Conservation (phyloP, 2,113 vertebrate genomes). For the Oncorhynchus kisutch region DNA sequence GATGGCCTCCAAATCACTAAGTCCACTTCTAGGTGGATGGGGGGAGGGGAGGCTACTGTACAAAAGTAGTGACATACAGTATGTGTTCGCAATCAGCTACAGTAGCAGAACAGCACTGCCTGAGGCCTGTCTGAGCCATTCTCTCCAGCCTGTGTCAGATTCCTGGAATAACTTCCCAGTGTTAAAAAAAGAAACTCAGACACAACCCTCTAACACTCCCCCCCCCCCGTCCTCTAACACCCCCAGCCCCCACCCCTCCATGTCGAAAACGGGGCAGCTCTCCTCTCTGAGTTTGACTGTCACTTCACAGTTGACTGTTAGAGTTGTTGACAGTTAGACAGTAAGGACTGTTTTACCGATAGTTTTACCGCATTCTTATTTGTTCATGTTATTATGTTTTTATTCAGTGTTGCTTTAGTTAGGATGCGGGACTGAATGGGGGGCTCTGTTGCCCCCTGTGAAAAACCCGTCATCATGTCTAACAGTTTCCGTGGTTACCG, state of each 20-base stretch:
- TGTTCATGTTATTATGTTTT: background rate
- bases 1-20: too few relatives aligned
- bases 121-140: constrained; percentile 51
- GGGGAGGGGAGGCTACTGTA: too few relatives aligned
- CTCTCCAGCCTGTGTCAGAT: constrained; percentile 68
- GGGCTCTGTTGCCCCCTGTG: constrained; percentile 61
- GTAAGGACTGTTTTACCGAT: background rate
- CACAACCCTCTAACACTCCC: constrained; percentile 15
- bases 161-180: constrained; percentile 80
- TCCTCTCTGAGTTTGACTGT: constrained; percentile 20
- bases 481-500: constrained; percentile 81
- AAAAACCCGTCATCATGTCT: constrained; percentile 78
- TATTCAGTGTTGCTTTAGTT: constrained; percentile 10
- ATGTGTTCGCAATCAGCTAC: constrained; percentile 49
- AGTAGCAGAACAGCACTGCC: constrained; percentile 74
- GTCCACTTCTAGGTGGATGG: too few relatives aligned
- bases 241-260: constrained; percentile 1
- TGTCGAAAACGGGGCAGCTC: constrained; percentile 17
- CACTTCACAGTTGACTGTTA: constrained; percentile 31
- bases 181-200: constrained; percentile 77
- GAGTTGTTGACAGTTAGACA: constrained; percentile 26
- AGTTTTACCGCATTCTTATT: background rate
- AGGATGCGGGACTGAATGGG: constrained; percentile 66
- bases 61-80: too few relatives aligned
- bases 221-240: constrained; percentile 19